Percentiles rank a stretch among this genome's conserved stretches.
phyloP scores from a whole-genome alignment of 2,888 invertebrate species.

The Torymus auratus region DNA sequence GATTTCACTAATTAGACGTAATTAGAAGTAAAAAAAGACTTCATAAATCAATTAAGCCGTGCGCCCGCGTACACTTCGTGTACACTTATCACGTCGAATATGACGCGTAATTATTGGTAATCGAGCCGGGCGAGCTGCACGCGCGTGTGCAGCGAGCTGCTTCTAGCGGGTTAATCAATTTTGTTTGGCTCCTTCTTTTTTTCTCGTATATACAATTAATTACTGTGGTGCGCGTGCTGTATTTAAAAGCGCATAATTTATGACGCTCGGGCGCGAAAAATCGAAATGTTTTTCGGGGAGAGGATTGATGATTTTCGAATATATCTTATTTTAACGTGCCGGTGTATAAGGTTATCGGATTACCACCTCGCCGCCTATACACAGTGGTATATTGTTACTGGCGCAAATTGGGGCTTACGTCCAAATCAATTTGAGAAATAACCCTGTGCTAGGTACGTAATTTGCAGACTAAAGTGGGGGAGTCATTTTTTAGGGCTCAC shows the following conservation, averaged over 20 bases:
- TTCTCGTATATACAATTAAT: constrained; percentile 4
- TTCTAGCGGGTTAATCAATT: constrained; percentile 40
- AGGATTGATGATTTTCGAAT: not conserved
- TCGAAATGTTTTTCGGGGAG: not conserved
- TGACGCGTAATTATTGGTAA: constrained; percentile 55
- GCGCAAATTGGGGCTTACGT: not conserved
- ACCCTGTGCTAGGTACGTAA: not conserved
- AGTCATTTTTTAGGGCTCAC: too few species aligned
- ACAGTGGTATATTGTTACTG: too few species aligned
- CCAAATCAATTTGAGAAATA: not conserved
- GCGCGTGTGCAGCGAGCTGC: not conserved
- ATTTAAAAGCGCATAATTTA: constrained; percentile 18
- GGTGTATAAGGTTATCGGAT: too few species aligned
- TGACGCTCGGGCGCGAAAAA: not conserved
- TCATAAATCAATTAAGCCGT: constrained; percentile 44
- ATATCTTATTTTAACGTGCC: too few species aligned
- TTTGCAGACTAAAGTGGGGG: not conserved
- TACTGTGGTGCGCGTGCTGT: constrained; percentile 4
- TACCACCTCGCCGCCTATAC: too few species aligned
- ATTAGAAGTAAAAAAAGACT: constrained; percentile 25
- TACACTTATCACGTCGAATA: constrained; percentile 56
- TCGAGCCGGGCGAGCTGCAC: constrained; percentile 18
- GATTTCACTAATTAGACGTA: constrained; percentile 49
- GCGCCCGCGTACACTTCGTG: constrained; percentile 4
- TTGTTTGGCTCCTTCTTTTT: constrained; percentile 23